Conservation (phyloP, 2,113 vertebrate genomes). For the Sylvietta virens region DNA sequence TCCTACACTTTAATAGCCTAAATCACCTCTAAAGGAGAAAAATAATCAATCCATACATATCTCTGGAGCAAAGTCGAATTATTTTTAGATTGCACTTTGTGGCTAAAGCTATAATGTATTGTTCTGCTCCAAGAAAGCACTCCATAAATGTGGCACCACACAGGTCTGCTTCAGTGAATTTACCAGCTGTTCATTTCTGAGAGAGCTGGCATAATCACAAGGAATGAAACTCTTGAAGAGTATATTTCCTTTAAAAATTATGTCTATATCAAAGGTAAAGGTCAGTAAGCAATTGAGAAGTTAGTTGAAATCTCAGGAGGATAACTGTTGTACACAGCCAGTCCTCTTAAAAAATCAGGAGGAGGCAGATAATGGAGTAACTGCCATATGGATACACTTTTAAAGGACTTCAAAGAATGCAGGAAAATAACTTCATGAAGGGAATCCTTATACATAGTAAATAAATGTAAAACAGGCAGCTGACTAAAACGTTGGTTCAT, state of each 20-base stretch:
- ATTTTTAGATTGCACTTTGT: constrained; percentile 40
- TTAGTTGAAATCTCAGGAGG: not conserved
- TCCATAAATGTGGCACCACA: not conserved
- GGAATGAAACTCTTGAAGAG: not conserved
- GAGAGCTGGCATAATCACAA: not conserved
- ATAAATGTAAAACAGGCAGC: not conserved
- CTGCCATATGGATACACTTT: not conserved
- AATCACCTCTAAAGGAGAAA: constrained; percentile 41
- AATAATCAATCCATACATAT: constrained; percentile 7
- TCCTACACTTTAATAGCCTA: not conserved
- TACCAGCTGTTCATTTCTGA: not conserved
- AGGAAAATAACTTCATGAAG: not conserved
- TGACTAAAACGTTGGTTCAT: not conserved
- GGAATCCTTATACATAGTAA: not conserved
- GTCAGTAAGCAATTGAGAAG: not conserved
- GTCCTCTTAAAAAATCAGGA: not conserved
- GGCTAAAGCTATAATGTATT: not conserved
- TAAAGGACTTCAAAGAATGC: not conserved
- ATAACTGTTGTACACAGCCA: not conserved
- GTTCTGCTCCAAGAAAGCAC: not conserved
- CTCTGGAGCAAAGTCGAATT: constrained; percentile 8
- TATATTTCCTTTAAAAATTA: not conserved
- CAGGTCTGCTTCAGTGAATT: not conserved
- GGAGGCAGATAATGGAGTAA: not conserved
- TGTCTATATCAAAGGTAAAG: not conserved